A percentile compares a stretch with the other conserved stretches of the same genome.
phyloP scores from a whole-genome alignment of 2,888 invertebrate species.

The Ferrisia virgata region DNA sequence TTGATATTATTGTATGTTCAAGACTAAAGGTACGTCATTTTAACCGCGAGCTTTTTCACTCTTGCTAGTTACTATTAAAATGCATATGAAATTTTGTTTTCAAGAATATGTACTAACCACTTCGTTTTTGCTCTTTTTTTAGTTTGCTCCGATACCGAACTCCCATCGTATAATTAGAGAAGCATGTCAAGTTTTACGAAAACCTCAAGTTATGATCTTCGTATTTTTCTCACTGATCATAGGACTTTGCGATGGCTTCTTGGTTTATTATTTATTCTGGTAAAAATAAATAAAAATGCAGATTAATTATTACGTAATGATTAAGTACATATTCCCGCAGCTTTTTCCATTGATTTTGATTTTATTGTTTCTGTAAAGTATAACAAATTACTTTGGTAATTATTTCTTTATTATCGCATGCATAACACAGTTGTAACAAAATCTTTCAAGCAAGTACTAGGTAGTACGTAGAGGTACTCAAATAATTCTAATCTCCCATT shows the following conservation, averaged over 20 bases:
- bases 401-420: background rate
- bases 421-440: background rate
- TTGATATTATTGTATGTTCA: constrained; percentile 67
- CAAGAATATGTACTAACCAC: background rate
- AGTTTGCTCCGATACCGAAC: constrained; percentile 67
- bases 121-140: background rate
- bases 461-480: no score
- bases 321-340: no score
- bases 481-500: background rate
- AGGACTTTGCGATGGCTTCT: constrained; percentile 74
- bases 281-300: constrained; percentile 52
- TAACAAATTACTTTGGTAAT: background rate
- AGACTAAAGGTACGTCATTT: constrained; percentile 59
- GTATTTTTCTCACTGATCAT: constrained; percentile 70
- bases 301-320: background rate
- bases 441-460: no score
- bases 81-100: background rate
- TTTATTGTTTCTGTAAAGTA: background rate
- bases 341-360: background rate
- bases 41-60: no score
- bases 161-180: constrained; percentile 69
- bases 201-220: constrained; percentile 65
- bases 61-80: no score
- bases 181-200: constrained; percentile 61
- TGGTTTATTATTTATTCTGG: constrained; percentile 81